Evolutionary conservation across 2,888 invertebrate genomes (phyloP), one percentile per base, ranked within the genome.

Genomic region (Campoletis raptor): DNA sequence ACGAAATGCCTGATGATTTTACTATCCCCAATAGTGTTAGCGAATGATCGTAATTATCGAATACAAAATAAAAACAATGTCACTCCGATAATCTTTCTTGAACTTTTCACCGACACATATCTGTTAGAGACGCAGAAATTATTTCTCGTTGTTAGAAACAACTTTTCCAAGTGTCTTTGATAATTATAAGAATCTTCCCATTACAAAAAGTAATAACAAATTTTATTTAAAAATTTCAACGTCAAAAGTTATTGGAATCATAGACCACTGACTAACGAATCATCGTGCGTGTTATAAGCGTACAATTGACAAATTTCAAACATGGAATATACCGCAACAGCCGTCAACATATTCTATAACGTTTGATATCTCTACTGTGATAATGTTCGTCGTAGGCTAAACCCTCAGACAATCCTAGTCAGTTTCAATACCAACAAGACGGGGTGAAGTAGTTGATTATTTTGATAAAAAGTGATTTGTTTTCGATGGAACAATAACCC

Each of bases 261-360:
- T 45, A 12, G 21, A 45, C 15, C 45, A 12, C 7, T 52, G n/a
- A 37, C n/a, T 54, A 21, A 21, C 10, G 15, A 73, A 54, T 78
- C 37, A 21, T 52, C 21, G 24, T 40, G 24, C 24, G 37, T 42
- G 67, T 15, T 88, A 90, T 90, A 90, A 61, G 85, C 36, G 37
- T 40, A 57, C 87, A 89, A 90, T 88, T 90, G 88, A 89, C 74
- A 81, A 42, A 54, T 86, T 73, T 83, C 84, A 81, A 87, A 86
- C 67, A 78, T 81, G 54, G 52, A 21, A 30, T 37, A 36, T 52
- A 4, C 36, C 45, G 40, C 24, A 24, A n/a, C 12, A 30, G 36
- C 61, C 52, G 37, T 30, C 1, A 40, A 54, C 52, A 21, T 80
- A 54, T 54, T 70, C 66, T 36, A n/a, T 45, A n/a, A 15, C 48